Base-by-base conservation (phyloP, 2,797 vertebrate genomes). In the Threskiornis aethiopicus region DNA sequence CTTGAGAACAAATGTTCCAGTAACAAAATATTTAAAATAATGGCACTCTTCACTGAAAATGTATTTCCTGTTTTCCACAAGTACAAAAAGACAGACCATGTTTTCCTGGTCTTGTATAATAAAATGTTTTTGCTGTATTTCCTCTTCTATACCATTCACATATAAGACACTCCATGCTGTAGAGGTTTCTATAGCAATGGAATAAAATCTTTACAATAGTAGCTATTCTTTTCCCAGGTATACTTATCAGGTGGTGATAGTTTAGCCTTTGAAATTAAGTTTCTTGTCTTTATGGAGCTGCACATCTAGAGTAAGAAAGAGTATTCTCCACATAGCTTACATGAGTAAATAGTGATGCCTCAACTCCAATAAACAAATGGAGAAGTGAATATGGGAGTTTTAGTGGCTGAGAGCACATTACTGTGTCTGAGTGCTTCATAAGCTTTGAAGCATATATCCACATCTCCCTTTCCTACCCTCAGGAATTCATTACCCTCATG, bases 151-250 rank as follows among this genome's bases (percentile, higher is more conserved):
- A 87, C 10, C 39, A 24, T 35, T 92, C 89, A 62, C 33, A 51
- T 66, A 33, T 26, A 65, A 90, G 78, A 75, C 3, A 4, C 2
- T 69, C 15, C 17, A 39, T 62, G 69, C 61, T 44, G 29, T 47
- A 76, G 79, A 92, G 57, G 91, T 97, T 97, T 83, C 96, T 92
- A 93, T 96, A 75, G 92, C 92, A 97, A 97, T 87, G 0, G 84
- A 95, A 85, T 58, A 85, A 86, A 89, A 83, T 81, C 33, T 89
- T 61, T 54, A 58, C 84, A 93, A 58, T 44, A 91, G 78, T 51
- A 87, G 89, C 89, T 84, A 65, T 55, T 89, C 87, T 91, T 94
- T 89, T 46, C 78, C 28, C 84, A 94, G 86, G 75, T 91, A 87
- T 75, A 59, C 39, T 66, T 87, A 83, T 28, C 49, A 85, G 17